A percentile compares a stretch with the other conserved stretches of the same genome.
Evolutionary conservation across 2,797 vertebrate genomes (phyloP).

Genomic region (Rousettus madagascariensis): DNA sequence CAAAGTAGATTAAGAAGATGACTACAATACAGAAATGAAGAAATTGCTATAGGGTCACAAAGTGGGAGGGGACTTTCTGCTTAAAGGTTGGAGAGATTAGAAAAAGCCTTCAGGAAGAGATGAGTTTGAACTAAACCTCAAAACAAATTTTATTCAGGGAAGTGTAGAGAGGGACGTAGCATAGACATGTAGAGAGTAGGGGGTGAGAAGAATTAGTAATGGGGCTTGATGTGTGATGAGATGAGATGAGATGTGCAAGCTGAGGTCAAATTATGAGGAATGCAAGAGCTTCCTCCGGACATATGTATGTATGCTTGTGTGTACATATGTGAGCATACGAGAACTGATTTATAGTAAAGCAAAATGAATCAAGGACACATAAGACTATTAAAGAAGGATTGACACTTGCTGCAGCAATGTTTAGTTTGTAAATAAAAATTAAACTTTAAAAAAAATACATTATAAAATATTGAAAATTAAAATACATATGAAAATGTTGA

Average conservation of each 20-base stretch:
- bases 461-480: not conserved
- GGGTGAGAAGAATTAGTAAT: accelerated
- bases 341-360: not conserved
- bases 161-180: accelerated
- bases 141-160: not conserved
- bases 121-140: not conserved
- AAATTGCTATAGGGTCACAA: not conserved
- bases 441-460: not conserved
- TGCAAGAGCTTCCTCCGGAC: accelerated
- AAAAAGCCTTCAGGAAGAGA: not conserved
- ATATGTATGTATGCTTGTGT: too few relatives aligned
- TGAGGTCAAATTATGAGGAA: not conserved
- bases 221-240: not conserved
- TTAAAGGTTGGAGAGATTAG: not conserved
- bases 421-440: not conserved
- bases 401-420: not conserved
- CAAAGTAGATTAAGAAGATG: not conserved
- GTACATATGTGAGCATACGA: not conserved
- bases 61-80: not conserved
- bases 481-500: not conserved
- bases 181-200: accelerated
- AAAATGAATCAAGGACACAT: not conserved
- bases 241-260: too few relatives aligned
- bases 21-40: not conserved
- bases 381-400: not conserved